Base-by-base conservation (phyloP, 2,888 invertebrate genomes). In the Epirrhoe alternata region DNA sequence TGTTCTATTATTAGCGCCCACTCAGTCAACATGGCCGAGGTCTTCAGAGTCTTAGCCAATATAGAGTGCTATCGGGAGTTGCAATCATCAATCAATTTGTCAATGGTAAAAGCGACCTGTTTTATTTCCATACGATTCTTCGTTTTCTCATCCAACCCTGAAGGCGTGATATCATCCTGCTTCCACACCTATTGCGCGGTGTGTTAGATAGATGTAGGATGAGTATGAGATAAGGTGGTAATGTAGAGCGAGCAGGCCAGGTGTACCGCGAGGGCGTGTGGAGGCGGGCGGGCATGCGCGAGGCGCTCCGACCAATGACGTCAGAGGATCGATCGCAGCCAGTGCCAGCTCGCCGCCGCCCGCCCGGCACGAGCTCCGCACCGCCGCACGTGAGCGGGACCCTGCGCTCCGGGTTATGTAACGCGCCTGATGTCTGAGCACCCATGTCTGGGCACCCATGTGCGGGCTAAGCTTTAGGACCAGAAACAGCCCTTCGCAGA, bases 401-500 rank as follows among this genome's bases (percentile, higher is more conserved):
- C 71, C 71, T 81, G 79, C 74, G 76, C 74, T 76, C 70, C 79
- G 78, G 79, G 78, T 89, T 88, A 87, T 83, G 82, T 88, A 90
- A 89, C 86, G 84, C 80, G 81, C 73, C 79, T 77, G 78, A 89
- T 90, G 92, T 85, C 86, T 78, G 80, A 71, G 68, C 76, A 77
- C 57, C 63, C 56, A 54, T 57, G 64, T 49, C 61, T 54, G 83
- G 81, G 75, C 80, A 86, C 87, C 96, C 97, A 98, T 98, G 98
- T 97, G 97, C 95, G 97, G 97, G 95, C 96, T 97, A 96, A 97
- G 96, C 94, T 97, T 97, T 96, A 97, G 96, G 94, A 98, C 98
- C 93, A 97, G 97, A 94, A 98, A 98, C 95, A 97, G 97, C 95
- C 98, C 98, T 95, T 98, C 97, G 94, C 98, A 98, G 95, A 98